Evolutionary conservation across 2,888 invertebrate species (phyloP), one percentile per base, ranked within the genome.

Genomic region (Pyralis farinalis): DNA sequence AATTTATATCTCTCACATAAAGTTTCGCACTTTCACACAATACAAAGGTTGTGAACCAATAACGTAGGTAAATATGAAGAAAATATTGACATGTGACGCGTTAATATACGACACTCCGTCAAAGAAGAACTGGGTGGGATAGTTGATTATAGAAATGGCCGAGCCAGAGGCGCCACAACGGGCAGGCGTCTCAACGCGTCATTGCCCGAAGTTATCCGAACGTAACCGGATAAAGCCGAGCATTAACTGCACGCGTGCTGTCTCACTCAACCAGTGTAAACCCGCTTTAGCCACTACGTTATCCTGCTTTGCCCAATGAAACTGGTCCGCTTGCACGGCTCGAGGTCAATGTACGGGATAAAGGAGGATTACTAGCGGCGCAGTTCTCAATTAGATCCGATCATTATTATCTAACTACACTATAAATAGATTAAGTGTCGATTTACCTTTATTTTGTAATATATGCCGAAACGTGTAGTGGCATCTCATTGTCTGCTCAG

Each of bases 161-260:
- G 3, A 9, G 29, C 9, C 39, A 37, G 12, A 11, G 10, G 3
- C 7, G 29, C 9, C 39, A 37, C 22, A 11, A 10, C 4, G 44
- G 36, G 41, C 55, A 48, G 46, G 50, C 51, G 47, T 51, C 49
- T 43, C 44, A 49, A 25, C 37, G 44, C 49, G 52, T 51, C 47
- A 53, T 55, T 51, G 49, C 49, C 40, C 41, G 38, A 62, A 53
- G 47, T 49, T 51, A 9, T 27, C 55, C 69, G 70, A 67, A 11
- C 12, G 44, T 34, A 11, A 36, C 50, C 62, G 66, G 59, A 60
- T 47, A 60, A 54, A 55, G 47, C 61, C 67, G 64, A 65, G 55
- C 50, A 49, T 43, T 50, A 39, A 21, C 47, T 46, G 31, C 12
- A 49, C 21, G 46, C 47, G 42, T 41, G 47, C 32, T 40, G 41